phyloP scores from a whole-genome alignment of 2,888 invertebrate genomes.

The Folsomia manolachei region DNA sequence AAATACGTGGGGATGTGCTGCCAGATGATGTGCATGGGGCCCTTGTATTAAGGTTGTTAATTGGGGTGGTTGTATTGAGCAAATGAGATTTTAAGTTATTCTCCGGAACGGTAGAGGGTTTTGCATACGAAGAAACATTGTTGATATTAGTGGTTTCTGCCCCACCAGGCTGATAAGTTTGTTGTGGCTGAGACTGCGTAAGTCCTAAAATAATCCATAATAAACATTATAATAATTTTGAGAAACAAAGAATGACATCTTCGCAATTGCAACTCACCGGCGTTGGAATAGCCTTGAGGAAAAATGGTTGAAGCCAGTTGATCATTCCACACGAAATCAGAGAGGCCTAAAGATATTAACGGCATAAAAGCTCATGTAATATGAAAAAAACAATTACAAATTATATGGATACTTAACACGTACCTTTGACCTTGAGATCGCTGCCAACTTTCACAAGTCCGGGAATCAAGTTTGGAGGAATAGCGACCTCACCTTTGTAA shows the following conservation, averaged over 20 bases:
- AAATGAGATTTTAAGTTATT: background rate
- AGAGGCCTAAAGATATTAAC: constrained; percentile 26
- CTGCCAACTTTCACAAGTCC: constrained; percentile 39
- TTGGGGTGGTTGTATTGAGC: background rate
- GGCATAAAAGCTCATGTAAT: no score
- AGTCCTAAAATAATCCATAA: no score
- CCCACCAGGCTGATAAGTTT: background rate
- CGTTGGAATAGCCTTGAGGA: constrained; percentile 14
- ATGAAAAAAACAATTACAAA: no score
- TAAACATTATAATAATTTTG: no score
- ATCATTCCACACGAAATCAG: constrained; percentile 40
- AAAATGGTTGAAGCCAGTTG: constrained; percentile 28
- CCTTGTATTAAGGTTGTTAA: background rate
- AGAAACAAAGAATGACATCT: no score
- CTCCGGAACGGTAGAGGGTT: background rate
- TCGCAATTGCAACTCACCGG: no score
- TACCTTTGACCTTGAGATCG: constrained; percentile 38
- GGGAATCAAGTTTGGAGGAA: constrained; percentile 27
- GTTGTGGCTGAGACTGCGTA: background rate
- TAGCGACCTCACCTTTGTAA: constrained; percentile 37
- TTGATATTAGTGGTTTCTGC: background rate
- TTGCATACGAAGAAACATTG: background rate
- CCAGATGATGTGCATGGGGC: background rate
- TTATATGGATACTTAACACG: no score
- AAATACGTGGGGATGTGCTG: background rate